Conservation (phyloP, 2,113 vertebrate genomes). For the Erpornis zantholeuca region DNA sequence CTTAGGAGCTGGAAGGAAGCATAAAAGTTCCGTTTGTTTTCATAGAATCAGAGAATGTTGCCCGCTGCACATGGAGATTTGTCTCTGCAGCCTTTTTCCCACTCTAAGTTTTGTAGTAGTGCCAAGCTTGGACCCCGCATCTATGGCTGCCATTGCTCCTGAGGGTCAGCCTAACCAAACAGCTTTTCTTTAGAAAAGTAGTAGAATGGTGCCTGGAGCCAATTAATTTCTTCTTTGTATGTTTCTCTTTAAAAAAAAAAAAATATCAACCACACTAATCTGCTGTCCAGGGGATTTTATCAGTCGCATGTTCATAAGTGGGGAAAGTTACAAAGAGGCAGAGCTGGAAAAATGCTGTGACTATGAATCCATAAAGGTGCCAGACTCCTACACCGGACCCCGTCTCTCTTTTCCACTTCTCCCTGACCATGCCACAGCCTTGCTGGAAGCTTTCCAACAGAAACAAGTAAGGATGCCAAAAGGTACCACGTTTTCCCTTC, state of each 20-base stretch:
- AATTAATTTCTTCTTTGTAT: not conserved
- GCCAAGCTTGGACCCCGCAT: not conserved
- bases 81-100: not conserved
- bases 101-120: not conserved
- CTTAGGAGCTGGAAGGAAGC: not conserved
- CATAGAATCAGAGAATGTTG: not conserved
- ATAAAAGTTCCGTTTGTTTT: not conserved
- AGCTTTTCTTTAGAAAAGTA: not conserved
- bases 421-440: slow-evolving; percentile 78
- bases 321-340: slow-evolving; percentile 68
- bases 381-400: slow-evolving; percentile 80
- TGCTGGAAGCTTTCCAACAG: slow-evolving; percentile 89
- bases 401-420: slow-evolving; percentile 86
- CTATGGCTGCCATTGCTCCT: not conserved
- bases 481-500: not conserved
- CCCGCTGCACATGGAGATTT: not conserved
- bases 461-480: slow-evolving; percentile 81
- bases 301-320: slow-evolving; percentile 81
- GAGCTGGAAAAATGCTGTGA: slow-evolving; percentile 79
- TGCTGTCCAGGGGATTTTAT: slow-evolving; percentile 81
- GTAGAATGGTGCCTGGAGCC: not conserved
- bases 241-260: not conserved
- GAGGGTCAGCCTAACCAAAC: not conserved
- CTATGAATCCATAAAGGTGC: slow-evolving; percentile 81
- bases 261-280: not conserved